phyloP scores from a whole-genome alignment of 2,113 vertebrate species.

The Heterocephalus glaber region DNA sequence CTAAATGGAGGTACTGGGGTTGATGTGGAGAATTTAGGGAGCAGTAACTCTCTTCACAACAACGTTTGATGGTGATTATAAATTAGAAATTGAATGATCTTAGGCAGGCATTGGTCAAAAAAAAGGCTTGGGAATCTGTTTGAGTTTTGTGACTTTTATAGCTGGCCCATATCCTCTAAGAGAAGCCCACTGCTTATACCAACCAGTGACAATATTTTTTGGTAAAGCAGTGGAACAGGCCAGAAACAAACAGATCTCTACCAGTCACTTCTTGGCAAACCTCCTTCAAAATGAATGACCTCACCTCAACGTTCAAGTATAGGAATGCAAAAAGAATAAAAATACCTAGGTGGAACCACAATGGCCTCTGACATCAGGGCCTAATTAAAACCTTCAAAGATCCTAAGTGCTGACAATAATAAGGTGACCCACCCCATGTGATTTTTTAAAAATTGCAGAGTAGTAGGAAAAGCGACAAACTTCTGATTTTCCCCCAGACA shows the following conservation, averaged over 20 bases:
- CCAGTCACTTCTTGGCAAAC: slow-evolving; percentile 45
- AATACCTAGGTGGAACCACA: slow-evolving; percentile 52
- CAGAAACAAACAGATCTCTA: slow-evolving; percentile 42
- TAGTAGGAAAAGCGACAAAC: slow-evolving; percentile 34
- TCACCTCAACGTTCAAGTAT: slow-evolving; percentile 60
- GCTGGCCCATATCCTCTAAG: neutral
- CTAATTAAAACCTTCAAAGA: slow-evolving; percentile 66
- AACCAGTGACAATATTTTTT: slow-evolving; percentile 43
- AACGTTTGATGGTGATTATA: slow-evolving; percentile 28
- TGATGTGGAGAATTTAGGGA: neutral
- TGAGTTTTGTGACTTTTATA: neutral
- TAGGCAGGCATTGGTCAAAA: neutral
- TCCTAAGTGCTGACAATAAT: slow-evolving; percentile 60
- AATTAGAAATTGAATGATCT: neutral
- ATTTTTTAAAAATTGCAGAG: slow-evolving; percentile 13
- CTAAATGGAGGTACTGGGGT: slow-evolving; percentile 24
- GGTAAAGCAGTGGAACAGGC: neutral
- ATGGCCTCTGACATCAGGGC: slow-evolving; percentile 42
- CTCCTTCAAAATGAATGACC: slow-evolving; percentile 61
- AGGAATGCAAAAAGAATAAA: slow-evolving; percentile 64
- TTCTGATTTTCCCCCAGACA: neutral
- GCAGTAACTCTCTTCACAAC: neutral
- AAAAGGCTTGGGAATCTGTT: neutral
- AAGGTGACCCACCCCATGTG: neutral
- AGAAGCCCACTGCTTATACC: neutral